phyloP scores from a whole-genome alignment of 2,888 invertebrate genomes.

The Aquatica leii region DNA sequence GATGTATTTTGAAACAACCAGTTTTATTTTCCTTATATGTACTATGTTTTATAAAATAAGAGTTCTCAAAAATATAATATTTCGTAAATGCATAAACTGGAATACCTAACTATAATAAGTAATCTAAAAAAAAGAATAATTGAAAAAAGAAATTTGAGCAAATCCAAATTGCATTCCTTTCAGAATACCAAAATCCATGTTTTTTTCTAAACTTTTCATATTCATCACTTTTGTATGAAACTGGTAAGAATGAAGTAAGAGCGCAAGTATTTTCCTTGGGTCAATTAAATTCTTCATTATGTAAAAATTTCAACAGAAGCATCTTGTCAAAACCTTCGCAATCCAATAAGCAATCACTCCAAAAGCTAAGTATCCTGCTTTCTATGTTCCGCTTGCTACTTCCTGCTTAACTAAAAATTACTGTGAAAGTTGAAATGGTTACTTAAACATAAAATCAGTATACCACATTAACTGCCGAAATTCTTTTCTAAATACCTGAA shows the following conservation, averaged over 20 bases:
- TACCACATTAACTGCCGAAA: not conserved
- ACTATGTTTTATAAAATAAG: not conserved
- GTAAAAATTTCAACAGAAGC: not conserved
- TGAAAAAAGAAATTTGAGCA: not conserved
- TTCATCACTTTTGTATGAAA: not conserved
- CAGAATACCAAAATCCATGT: not conserved
- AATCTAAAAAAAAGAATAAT: not conserved
- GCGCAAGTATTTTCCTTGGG: constrained; percentile 1
- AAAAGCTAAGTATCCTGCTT: not conserved
- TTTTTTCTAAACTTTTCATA: not conserved
- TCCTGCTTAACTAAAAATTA: not conserved
- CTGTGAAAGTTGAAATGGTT: not conserved
- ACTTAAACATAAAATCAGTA: not conserved
- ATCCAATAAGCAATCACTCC: not conserved
- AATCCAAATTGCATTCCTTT: not conserved
- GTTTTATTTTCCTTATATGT: not conserved
- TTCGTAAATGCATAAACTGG: not conserved
- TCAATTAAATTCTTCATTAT: not conserved
- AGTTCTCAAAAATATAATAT: not conserved
- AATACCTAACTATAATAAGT: not conserved
- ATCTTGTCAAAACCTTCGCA: not conserved
- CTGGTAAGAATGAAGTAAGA: not conserved
- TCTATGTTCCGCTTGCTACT: not conserved
- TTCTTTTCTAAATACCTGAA: not conserved
- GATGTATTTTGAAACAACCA: not conserved